phyloP scores from a whole-genome alignment of 2,113 vertebrate species.

The Vombatus ursinus region DNA sequence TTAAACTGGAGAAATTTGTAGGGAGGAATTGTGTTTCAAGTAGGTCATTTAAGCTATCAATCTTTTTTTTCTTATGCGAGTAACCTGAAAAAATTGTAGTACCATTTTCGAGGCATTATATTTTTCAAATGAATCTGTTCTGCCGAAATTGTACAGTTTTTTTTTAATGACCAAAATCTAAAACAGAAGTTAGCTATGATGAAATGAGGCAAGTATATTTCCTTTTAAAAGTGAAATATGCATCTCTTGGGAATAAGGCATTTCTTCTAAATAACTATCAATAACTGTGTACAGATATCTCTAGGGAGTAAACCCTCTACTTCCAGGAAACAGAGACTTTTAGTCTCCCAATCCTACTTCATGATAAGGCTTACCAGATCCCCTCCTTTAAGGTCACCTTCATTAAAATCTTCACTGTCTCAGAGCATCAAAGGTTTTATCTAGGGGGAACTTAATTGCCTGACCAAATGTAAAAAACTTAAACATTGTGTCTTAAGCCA shows the following conservation, averaged over 20 bases:
- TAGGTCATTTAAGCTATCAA: constrained; percentile 11
- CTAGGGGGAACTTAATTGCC: not conserved
- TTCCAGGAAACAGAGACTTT: not conserved
- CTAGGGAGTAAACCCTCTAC: not conserved
- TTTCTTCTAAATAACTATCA: not conserved
- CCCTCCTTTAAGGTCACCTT: not conserved
- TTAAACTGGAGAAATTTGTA: constrained; percentile 56
- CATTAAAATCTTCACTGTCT: not conserved
- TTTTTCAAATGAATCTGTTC: not conserved
- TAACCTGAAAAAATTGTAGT: not conserved
- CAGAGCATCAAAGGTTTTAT: not conserved
- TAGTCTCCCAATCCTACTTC: not conserved
- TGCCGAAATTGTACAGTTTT: not conserved
- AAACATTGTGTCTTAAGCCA: not conserved
- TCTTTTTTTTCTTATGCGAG: not conserved
- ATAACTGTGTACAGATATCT: not conserved
- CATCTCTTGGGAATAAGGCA: not conserved
- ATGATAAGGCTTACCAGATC: not conserved
- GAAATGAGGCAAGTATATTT: not conserved
- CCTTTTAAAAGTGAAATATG: not conserved
- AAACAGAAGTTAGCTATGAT: not conserved
- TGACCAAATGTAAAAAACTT: not conserved
- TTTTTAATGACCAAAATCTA: not conserved
- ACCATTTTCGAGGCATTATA: not conserved
- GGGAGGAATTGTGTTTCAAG: constrained; percentile 56